A percentile compares a stretch with the other conserved stretches of the same genome.
These are phyloP conservation scores for Anadara kagoshimensis DNA, from an alignment of 1,140 invertebrate genomes.

Conservation along the genomic window DNA sequence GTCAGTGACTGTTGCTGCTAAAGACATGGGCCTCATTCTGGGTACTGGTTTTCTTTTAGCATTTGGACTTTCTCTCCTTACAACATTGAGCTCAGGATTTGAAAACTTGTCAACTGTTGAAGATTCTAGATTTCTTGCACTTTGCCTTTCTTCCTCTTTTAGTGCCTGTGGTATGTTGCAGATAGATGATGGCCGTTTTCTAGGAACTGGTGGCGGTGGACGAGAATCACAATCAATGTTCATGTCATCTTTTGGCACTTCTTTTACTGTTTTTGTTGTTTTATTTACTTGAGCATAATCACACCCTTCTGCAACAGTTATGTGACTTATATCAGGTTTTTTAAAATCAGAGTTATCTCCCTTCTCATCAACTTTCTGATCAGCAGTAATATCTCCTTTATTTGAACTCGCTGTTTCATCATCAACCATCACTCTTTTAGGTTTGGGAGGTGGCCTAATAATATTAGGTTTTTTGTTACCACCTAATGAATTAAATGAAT, in stretches of 20 bases:
- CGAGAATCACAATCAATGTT: too few relatives aligned
- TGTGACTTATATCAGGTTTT: slow-evolving; percentile 3
- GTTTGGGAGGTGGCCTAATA: slow-evolving; percentile 38
- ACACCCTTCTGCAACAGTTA: background rate
- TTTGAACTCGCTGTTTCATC: background rate
- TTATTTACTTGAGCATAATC: background rate
- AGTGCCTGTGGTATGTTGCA: background rate
- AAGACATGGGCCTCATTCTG: slow-evolving; percentile 27
- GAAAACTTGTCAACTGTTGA: background rate
- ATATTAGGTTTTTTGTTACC: slow-evolving; percentile 34
- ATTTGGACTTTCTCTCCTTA: background rate
- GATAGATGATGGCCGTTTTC: background rate
- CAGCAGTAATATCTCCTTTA: background rate
- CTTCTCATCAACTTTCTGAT: too few relatives aligned
- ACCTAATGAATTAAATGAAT: too few relatives aligned
- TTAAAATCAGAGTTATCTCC: too few relatives aligned
- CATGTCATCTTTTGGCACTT: background rate
- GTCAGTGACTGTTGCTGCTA: slow-evolving; percentile 1
- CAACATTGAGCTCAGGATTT: background rate
- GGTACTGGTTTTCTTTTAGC: slow-evolving; percentile 21
- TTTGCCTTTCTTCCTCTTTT: background rate
- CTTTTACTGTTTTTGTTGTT: background rate
- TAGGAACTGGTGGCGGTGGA: slow-evolving; percentile 7
- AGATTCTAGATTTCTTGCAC: too few relatives aligned
- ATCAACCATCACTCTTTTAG: background rate